A percentile compares a stretch with the other conserved stretches of the same genome.
Conservation (phyloP, 2,113 vertebrate species). For the Pleuronectes platessa region DNA sequence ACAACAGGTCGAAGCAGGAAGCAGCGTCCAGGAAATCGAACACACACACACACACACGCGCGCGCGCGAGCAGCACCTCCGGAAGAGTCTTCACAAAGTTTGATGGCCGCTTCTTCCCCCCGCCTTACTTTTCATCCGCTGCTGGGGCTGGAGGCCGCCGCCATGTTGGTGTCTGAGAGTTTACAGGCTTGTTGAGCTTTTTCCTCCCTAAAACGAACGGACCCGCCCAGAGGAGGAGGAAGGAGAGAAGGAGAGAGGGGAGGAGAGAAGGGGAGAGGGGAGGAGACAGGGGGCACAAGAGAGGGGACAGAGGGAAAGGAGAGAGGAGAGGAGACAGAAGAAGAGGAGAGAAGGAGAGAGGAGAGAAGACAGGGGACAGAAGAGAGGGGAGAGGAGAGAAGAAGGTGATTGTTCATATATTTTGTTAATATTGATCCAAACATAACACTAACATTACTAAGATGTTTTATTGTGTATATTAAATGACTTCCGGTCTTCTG, state of each 20-base stretch:
- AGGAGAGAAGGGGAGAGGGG: too few relatives aligned
- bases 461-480: slow-evolving; percentile 21
- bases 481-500: not conserved
- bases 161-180: slow-evolving; percentile 80
- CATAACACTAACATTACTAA: too few relatives aligned
- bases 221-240: too few relatives aligned
- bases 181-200: slow-evolving; percentile 67
- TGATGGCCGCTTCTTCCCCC: slow-evolving; percentile 56
- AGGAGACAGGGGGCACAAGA: too few relatives aligned
- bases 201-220: slow-evolving; percentile 14
- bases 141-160: slow-evolving; percentile 72
- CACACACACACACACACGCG: not conserved
- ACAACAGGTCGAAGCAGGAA: slow-evolving; percentile 12
- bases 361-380: too few relatives aligned
- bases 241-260: too few relatives aligned
- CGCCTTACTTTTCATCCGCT: slow-evolving; percentile 66
- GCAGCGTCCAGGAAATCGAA: not conserved
- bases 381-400: too few relatives aligned
- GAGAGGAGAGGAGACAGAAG: too few relatives aligned
- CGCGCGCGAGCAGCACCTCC: not conserved
- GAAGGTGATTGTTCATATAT: too few relatives aligned
- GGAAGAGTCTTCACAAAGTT: slow-evolving; percentile 62
- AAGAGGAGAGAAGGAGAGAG: too few relatives aligned
- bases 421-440: too few relatives aligned
- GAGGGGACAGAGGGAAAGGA: too few relatives aligned